A percentile compares a stretch with the other conserved stretches of the same genome.
These are phyloP conservation scores for Philonicus albiceps DNA, from an alignment of 2,888 invertebrate species.

Conservation along the genomic window DNA sequence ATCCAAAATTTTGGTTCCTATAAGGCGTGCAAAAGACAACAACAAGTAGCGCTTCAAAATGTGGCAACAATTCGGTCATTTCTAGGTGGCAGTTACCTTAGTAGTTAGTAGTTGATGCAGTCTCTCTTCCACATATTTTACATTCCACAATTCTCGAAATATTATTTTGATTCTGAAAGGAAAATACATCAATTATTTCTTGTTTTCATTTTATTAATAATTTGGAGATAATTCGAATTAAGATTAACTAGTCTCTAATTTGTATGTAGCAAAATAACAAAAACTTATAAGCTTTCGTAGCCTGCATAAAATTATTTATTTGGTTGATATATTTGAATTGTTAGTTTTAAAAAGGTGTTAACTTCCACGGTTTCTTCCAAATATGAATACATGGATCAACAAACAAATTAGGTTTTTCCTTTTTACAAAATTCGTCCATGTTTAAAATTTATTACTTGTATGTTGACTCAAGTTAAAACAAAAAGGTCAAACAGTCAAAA, in stretches of 20 bases:
- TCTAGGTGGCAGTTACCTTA: slow-evolving; percentile 39
- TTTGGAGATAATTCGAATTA: background rate
- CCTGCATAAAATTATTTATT: too few relatives aligned
- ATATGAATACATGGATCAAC: too few relatives aligned
- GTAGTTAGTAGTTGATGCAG: slow-evolving; percentile 38
- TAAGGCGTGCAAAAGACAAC: slow-evolving; percentile 5
- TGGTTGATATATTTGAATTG: too few relatives aligned
- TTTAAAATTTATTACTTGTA: too few relatives aligned
- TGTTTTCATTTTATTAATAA: background rate
- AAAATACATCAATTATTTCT: background rate
- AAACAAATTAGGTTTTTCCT: too few relatives aligned
- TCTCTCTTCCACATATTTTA: slow-evolving; percentile 36
- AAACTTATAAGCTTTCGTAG: too few relatives aligned
- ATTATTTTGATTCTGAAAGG: slow-evolving; percentile 43
- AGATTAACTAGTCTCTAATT: background rate
- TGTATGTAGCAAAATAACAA: background rate
- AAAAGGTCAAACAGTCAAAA: too few relatives aligned
- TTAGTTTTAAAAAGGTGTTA: too few relatives aligned
- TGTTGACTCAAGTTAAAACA: too few relatives aligned
- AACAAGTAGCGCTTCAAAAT: slow-evolving; percentile 2
- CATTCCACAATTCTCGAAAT: slow-evolving; percentile 14
- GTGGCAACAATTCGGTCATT: background rate
- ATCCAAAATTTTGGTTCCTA: slow-evolving; percentile 45
- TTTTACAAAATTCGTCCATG: too few relatives aligned
- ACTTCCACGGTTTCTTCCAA: too few relatives aligned